phyloP scores from a whole-genome alignment of 2,113 vertebrate species.

The Clupea harengus region DNA sequence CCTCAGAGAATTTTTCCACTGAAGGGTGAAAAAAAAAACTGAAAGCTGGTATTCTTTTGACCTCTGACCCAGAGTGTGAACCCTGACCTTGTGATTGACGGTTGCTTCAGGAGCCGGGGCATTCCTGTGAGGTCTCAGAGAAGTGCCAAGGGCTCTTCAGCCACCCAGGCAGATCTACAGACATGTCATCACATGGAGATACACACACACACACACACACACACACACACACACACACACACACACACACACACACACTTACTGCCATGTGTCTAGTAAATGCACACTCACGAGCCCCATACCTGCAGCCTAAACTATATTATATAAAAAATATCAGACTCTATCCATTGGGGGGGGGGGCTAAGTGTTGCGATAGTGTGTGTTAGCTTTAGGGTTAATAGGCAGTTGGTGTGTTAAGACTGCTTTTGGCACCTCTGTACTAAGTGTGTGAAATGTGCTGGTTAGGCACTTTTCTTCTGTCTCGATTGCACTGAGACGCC shows the following conservation, averaged over 20 bases:
- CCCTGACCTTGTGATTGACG: not conserved
- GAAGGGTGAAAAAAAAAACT: not conserved
- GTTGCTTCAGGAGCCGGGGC: not conserved
- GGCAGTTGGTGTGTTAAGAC: not conserved
- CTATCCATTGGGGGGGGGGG: not conserved
- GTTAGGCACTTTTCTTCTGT: not conserved
- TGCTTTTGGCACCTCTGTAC: not conserved
- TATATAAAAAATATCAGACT: not conserved
- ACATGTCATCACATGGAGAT: not conserved
- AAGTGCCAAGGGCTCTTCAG: not conserved
- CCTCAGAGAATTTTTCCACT: not conserved
- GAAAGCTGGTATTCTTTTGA: not conserved
- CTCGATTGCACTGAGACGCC: not conserved
- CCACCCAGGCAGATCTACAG: not conserved
- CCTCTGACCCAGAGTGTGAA: not conserved
- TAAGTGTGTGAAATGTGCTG: not conserved
- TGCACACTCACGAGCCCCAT: not conserved
- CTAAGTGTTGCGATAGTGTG: not conserved
- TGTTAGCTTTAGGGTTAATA: not conserved
- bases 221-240: not conserved
- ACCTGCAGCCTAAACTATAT: not conserved
- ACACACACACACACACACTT: not conserved
- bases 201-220: not conserved
- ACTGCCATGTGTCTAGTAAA: not conserved
- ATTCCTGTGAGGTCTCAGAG: not conserved